Base-by-base conservation (phyloP, 2,888 invertebrate genomes). In the Boloria selene region DNA sequence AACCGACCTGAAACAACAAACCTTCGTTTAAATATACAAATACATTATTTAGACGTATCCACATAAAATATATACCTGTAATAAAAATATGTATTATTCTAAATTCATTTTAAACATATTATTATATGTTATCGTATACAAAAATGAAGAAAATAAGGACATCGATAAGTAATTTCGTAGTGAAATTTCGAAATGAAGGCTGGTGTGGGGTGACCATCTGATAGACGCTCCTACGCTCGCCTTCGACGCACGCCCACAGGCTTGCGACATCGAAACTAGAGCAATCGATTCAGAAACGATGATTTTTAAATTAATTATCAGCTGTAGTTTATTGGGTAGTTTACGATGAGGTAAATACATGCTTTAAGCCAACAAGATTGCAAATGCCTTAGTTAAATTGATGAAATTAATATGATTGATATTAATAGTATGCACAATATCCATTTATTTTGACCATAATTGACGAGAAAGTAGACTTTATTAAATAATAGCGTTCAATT, bases 1-100 rank as follows among this genome's bases (percentile, higher is more conserved):
- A 88, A 92, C 88, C 90, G 86, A 91, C 88, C 91, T 91, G 87
- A 2, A 88, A 88, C 86, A 87, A 89, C 45, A 51, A 66, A 70
- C 65, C 59, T 66, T 47, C 58, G 13, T 31, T 54, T 60, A 65
- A 67, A 65, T 64, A 60, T 42, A 51, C 18, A 17, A n/a, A 45
- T 17, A 31, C n/a, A 56, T 4, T 10, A 1, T 13, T 58, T 22
- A 22, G 26, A 10, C n/a, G 0, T n/a, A n/a, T 22, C 3, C 5
- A 2, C 7, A 55, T 18, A 44, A 7, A 22, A 7, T 54, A n/a
- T 18, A n/a, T 14, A 4, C 10, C 14, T 44, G n/a, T 42, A 47
- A 62, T 50, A 13, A 6, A n/a, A 42, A 54, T 38, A 38, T 14
- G 16, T 14, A 13, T 26, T 38, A 45, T 4, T 13, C 3, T 4